A percentile compares a stretch with the other conserved stretches of the same genome.
Evolutionary conservation across 2,888 invertebrate genomes (phyloP).

Genomic region (Azorinus chamasolen): DNA sequence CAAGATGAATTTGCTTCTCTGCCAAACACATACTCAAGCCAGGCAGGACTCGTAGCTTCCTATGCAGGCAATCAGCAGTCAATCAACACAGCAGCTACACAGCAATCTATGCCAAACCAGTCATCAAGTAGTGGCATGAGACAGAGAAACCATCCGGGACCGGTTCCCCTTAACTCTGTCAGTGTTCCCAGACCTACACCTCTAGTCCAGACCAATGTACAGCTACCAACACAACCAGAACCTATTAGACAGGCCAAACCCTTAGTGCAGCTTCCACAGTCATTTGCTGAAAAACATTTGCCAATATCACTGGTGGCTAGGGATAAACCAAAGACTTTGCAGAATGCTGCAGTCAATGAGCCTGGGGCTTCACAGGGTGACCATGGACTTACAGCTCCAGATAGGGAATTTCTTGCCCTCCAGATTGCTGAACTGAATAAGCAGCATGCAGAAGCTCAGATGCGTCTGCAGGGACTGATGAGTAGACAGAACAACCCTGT

Average conservation of each 20-base stretch:
- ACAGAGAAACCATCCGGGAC: conserved; percentile 1
- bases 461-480: conserved; percentile 71
- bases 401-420: conserved; percentile 68
- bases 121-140: conserved; percentile 5
- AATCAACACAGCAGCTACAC: background rate
- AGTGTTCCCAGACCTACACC: conserved; percentile 79
- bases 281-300: conserved; percentile 42
- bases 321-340: conserved; percentile 36
- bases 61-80: background rate
- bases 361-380: conserved; percentile 31
- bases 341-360: conserved; percentile 17
- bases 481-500: conserved; percentile 55
- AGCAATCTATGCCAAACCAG: conserved; percentile 15
- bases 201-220: conserved; percentile 78
- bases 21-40: conserved; percentile 32
- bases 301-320: conserved; percentile 37
- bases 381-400: conserved; percentile 9
- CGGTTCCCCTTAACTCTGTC: conserved; percentile 65
- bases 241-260: background rate
- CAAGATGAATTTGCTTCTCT: conserved; percentile 45
- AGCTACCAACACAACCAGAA: conserved; percentile 40
- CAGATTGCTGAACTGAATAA: conserved; percentile 82
- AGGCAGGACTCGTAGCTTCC: conserved; percentile 24
- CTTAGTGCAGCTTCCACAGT: conserved; percentile 28
- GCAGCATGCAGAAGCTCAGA: conserved; percentile 83